These are phyloP conservation scores for Dryobotodes eremita DNA, from an alignment of 2,888 invertebrate genomes.

Conservation along the genomic window DNA sequence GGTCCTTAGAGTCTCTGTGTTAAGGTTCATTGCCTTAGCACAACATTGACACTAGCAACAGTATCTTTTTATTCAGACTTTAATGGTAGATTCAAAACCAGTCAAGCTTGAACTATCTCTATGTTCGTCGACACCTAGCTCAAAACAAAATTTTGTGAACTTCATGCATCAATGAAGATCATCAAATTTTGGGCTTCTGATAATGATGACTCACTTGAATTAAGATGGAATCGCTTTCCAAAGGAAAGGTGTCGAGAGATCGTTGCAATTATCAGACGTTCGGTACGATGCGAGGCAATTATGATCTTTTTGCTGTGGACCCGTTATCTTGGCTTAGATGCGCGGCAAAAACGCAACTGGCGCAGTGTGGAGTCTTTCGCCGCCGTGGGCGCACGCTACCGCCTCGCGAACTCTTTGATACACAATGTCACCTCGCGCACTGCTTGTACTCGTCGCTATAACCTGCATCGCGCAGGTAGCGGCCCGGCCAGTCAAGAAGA, in stretches of 20 bases:
- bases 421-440: constrained; percentile 71
- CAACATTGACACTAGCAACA: constrained; percentile 51
- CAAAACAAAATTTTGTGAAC: constrained; percentile 34
- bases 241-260: constrained; percentile 89
- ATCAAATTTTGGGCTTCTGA: constrained; percentile 70
- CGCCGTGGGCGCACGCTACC: constrained; percentile 81
- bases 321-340: constrained; percentile 88
- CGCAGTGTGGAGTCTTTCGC: constrained; percentile 82
- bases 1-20: constrained; percentile 54
- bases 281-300: constrained; percentile 84
- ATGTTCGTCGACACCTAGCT: constrained; percentile 24
- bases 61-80: constrained; percentile 63
- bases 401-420: constrained; percentile 50
- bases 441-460: constrained; percentile 77
- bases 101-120: constrained; percentile 64
- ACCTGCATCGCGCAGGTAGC: constrained; percentile 77
- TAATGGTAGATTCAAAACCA: constrained; percentile 70
- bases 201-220: constrained; percentile 84
- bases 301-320: constrained; percentile 89
- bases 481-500: constrained; percentile 82
- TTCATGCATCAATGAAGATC: constrained; percentile 65
- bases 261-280: constrained; percentile 85
- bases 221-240: constrained; percentile 88
- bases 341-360: constrained; percentile 82
- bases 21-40: constrained; percentile 57